Percentiles rank a stretch among this genome's conserved stretches.
Conservation (phyloP, 2,888 invertebrate species). For the Callosobruchus maculatus region DNA sequence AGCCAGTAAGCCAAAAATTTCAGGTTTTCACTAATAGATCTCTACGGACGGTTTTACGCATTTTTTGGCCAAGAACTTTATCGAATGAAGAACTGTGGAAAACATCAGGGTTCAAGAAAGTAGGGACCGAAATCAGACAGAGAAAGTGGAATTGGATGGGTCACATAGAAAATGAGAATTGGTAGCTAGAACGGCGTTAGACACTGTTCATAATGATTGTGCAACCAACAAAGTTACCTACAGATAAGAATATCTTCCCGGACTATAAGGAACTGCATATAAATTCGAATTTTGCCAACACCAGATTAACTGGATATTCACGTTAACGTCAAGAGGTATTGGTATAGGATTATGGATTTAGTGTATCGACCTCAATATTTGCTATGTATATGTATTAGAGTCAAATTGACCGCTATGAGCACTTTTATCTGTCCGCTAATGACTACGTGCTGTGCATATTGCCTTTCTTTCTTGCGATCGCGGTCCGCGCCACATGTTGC, state of each 20-base stretch:
- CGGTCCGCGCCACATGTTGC: background rate
- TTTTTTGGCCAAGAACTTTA: no score
- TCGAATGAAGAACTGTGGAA: no score
- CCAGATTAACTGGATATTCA: background rate
- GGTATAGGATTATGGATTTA: background rate
- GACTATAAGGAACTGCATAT: background rate
- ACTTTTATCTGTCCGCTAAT: background rate
- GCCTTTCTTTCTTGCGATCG: background rate
- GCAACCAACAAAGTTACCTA: no score
- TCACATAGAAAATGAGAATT: no score
- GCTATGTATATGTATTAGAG: background rate
- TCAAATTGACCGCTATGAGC: background rate
- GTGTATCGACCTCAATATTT: background rate
- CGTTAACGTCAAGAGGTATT: background rate
- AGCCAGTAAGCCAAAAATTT: no score
- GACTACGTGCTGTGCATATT: background rate
- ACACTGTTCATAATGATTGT: no score
- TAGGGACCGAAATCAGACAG: no score
- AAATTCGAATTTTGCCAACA: background rate
- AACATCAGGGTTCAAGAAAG: no score
- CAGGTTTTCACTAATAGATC: no score
- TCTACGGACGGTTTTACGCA: no score
- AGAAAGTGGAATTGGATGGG: no score
- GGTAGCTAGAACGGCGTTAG: no score
- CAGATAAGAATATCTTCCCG: conserved; percentile 4